Evolutionary conservation across 2,113 vertebrate species (phyloP).

Genomic region (Macrotis lagotis): DNA sequence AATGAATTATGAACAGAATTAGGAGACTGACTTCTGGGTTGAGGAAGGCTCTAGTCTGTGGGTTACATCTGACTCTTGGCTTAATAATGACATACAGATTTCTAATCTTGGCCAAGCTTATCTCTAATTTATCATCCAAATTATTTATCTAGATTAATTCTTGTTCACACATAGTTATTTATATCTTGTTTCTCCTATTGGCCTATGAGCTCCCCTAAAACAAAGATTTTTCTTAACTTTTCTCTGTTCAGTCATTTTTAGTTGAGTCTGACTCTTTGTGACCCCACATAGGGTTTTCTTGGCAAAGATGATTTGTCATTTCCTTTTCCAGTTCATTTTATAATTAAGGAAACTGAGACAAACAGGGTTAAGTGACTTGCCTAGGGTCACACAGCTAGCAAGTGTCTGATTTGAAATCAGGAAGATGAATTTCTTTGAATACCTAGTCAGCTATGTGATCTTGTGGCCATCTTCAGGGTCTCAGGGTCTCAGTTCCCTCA

Average conservation of each 20-base stretch:
- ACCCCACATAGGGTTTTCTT: no score
- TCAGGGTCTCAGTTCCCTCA: background rate
- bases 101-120: background rate
- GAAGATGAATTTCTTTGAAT: background rate
- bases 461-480: background rate
- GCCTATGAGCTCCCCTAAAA: background rate
- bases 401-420: background rate
- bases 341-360: background rate
- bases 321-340: no score
- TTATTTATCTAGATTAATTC: background rate
- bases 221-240: no score
- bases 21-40: background rate
- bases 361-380: background rate
- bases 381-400: background rate
- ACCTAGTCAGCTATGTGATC: background rate
- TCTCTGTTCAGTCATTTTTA: no score
- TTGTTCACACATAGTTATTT: background rate
- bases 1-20: background rate
- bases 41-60: background rate
- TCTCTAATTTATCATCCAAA: background rate
- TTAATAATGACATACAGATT: background rate
- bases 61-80: background rate
- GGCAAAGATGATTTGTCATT: no score
- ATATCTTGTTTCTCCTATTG: background rate
- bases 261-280: no score